phyloP scores from a whole-genome alignment of 1,140 invertebrate genomes.

The Lethocerus indicus region DNA sequence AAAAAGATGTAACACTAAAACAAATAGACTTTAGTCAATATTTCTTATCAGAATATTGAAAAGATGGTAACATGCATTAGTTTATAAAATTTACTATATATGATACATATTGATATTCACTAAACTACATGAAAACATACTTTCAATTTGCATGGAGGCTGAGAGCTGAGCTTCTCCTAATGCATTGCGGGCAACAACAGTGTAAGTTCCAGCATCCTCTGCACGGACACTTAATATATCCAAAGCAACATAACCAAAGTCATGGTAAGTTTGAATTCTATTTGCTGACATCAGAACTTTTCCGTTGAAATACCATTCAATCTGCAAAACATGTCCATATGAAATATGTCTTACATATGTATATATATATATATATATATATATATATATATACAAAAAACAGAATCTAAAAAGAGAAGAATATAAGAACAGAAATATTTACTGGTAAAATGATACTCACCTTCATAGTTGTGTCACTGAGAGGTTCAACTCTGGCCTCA shows the following conservation, averaged over 20 bases:
- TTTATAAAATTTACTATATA: too few species aligned
- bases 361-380: neutral
- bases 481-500: slow-evolving; percentile 84
- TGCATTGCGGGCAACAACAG: slow-evolving; percentile 74
- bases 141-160: slow-evolving; percentile 71
- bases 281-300: slow-evolving; percentile 66
- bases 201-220: slow-evolving; percentile 75
- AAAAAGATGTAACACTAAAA: too few species aligned
- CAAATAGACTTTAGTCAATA: too few species aligned
- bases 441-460: slow-evolving; percentile 18
- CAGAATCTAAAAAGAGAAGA: neutral
- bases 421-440: neutral
- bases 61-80: too few species aligned
- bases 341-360: neutral
- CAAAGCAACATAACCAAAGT: slow-evolving; percentile 88
- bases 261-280: slow-evolving; percentile 80
- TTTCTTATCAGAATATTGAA: too few species aligned
- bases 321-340: slow-evolving; percentile 20
- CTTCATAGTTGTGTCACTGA: slow-evolving; percentile 71
- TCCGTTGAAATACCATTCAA: slow-evolving; percentile 86
- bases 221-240: slow-evolving; percentile 77
- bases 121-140: slow-evolving; percentile 37
- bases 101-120: too few species aligned
- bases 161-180: slow-evolving; percentile 67
- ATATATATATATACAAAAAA: neutral